Base-by-base conservation (phyloP, 2,888 invertebrate genomes). In the Drosophila picticornis region DNA sequence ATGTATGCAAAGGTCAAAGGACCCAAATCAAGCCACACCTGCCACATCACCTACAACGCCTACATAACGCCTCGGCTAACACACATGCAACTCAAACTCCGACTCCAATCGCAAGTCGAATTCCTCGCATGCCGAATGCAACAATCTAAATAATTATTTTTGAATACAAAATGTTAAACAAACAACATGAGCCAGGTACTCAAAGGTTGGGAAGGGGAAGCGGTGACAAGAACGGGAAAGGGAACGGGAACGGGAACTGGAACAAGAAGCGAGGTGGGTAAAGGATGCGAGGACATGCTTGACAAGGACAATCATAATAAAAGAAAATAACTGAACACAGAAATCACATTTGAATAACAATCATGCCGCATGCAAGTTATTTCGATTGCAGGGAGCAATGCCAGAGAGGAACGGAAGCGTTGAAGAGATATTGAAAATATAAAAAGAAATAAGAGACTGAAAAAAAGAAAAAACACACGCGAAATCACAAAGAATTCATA, bases 401-500 rank as follows among this genome's bases (percentile, higher is more conserved):
- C 46, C 16, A 25, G 59, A 29, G 72, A 67, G 64, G 36, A 71
- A 52, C 72, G 67, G 68, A 60, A 68, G 59, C 64, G 64, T 50
- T 63, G 72, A 73, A 69, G 72, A 85, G 88, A 83, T 86, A 85
- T 87, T 87, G 87, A 84, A 84, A 87, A 85, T 84, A 83, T 83
- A 83, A 86, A 88, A 79, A 80, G 77, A 83, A 77, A 66, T 61
- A 77, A 64, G 62, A 72, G 63, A 43, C 7, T 53, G 38, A 65
- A 57, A 67, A 67, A 50, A 67, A 68, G 68, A 63, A 74, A 80
- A 80, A 80, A 82, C 77, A 84, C 79, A 82, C 81, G 88, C 83
- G 79, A 88, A 90, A 89, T 91, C 89, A 87, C 88, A 88, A 89
- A 86, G 88, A 89, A 89, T 89, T 91, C 90, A 91, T 91, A 91